Percentiles rank a stretch among this genome's conserved stretches.
phyloP scores from a whole-genome alignment of 2,888 invertebrate genomes.

The Drosophila ochracea region DNA sequence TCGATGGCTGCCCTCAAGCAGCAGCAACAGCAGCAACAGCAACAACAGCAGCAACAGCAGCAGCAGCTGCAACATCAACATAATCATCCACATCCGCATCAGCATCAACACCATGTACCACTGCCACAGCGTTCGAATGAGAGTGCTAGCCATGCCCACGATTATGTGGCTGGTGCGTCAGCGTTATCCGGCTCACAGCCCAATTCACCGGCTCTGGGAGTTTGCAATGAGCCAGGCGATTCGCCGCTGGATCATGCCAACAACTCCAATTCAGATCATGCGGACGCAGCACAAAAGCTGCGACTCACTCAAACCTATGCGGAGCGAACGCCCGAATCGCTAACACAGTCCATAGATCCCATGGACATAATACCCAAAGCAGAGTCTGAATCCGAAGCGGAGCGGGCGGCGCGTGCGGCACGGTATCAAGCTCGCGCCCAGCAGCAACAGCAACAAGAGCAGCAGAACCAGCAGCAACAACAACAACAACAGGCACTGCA shows the following conservation, averaged over 20 bases:
- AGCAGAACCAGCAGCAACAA: slow-evolving; percentile 57
- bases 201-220: slow-evolving; percentile 61
- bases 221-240: slow-evolving; percentile 59
- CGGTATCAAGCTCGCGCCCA: slow-evolving; percentile 65
- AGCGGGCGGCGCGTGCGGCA: slow-evolving; percentile 58
- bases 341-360: slow-evolving; percentile 82
- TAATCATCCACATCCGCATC: slow-evolving; percentile 38
- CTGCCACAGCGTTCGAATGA: slow-evolving; percentile 75
- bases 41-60: slow-evolving; percentile 58
- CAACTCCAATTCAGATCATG: slow-evolving; percentile 66
- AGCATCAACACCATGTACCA: slow-evolving; percentile 68
- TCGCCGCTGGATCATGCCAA: slow-evolving; percentile 73
- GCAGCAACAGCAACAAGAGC: slow-evolving; percentile 63
- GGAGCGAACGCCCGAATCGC: slow-evolving; percentile 75
- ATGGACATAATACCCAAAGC: slow-evolving; percentile 83
- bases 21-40: slow-evolving; percentile 65
- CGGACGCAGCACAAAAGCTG: slow-evolving; percentile 61
- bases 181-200: slow-evolving; percentile 50
- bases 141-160: slow-evolving; percentile 63
- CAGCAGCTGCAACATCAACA: slow-evolving; percentile 45
- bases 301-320: slow-evolving; percentile 59
- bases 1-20: slow-evolving; percentile 67
- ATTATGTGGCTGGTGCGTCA: slow-evolving; percentile 47
- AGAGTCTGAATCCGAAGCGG: slow-evolving; percentile 73
- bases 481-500: slow-evolving; percentile 57